These are phyloP conservation scores for Agrotis exclamationis DNA, from an alignment of 2,888 invertebrate genomes.

Conservation along the genomic window DNA sequence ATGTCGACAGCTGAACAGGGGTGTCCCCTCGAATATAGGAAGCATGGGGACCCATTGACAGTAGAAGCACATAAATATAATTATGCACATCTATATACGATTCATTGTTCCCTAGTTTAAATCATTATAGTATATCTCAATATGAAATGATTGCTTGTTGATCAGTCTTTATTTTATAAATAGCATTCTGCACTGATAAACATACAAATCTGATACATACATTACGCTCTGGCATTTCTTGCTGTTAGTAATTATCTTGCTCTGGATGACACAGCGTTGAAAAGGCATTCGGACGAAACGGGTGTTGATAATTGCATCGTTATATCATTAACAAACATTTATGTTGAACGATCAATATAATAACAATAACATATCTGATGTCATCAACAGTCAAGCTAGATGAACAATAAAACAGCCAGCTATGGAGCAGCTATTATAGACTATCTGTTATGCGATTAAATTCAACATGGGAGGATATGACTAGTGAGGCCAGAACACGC, in stretches of 20 bases:
- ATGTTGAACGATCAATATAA: slow-evolving; percentile 71
- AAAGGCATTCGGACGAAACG: slow-evolving; percentile 67
- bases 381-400: slow-evolving; percentile 62
- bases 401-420: slow-evolving; percentile 53
- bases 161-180: slow-evolving; percentile 49
- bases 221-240: slow-evolving; percentile 52
- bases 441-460: slow-evolving; percentile 56
- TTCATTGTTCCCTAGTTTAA: slow-evolving; percentile 20
- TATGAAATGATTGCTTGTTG: slow-evolving; percentile 19
- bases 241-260: slow-evolving; percentile 57
- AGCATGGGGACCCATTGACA: slow-evolving; percentile 44
- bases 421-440: slow-evolving; percentile 46
- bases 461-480: slow-evolving; percentile 47
- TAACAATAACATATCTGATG: slow-evolving; percentile 77
- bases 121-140: slow-evolving; percentile 19
- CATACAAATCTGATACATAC: slow-evolving; percentile 40
- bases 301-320: slow-evolving; percentile 69
- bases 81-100: slow-evolving; percentile 36
- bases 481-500: slow-evolving; percentile 52
- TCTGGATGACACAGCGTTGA: slow-evolving; percentile 64
- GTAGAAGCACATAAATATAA: slow-evolving; percentile 34
- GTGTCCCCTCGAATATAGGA: slow-evolving; percentile 23
- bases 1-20: slow-evolving; percentile 48
- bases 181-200: slow-evolving; percentile 41
- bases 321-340: slow-evolving; percentile 74